These are phyloP conservation scores for Regulus satrapa DNA, from an alignment of 2,113 vertebrate species.

Conservation along the genomic window DNA sequence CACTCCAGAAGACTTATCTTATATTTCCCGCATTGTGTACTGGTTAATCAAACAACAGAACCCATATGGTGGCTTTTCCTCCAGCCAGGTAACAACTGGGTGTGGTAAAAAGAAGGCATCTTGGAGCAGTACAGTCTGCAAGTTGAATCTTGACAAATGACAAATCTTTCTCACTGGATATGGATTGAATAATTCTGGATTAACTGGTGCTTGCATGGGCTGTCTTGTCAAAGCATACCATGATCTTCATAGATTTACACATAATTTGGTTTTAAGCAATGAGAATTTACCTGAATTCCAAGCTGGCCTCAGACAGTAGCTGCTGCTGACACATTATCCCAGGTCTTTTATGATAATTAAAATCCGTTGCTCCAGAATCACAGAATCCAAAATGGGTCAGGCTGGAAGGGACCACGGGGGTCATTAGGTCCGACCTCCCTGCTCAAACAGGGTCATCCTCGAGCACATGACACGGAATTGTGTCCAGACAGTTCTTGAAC, in stretches of 20 bases:
- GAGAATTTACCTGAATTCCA: not conserved
- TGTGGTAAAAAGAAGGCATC: not conserved
- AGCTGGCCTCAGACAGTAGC: not conserved
- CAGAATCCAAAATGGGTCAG: not conserved
- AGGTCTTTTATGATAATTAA: not conserved
- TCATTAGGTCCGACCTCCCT: not conserved
- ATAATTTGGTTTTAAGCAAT: not conserved
- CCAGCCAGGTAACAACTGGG: constrained; percentile 80
- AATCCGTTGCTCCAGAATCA: not conserved
- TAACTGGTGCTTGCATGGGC: not conserved
- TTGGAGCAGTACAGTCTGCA: constrained; percentile 55
- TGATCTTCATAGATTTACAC: not conserved
- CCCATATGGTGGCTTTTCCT: constrained; percentile 81
- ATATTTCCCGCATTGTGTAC: constrained; percentile 69
- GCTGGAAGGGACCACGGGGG: not conserved
- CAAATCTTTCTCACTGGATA: not conserved
- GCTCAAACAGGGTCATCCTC: not conserved
- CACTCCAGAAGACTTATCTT: constrained; percentile 57
- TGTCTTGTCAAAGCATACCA: not conserved
- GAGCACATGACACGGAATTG: not conserved
- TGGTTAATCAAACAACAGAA: constrained; percentile 86
- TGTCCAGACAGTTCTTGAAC: not conserved
- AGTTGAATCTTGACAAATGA: not conserved
- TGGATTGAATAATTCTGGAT: not conserved
- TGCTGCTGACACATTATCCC: not conserved